Evolutionary conservation across 2,113 vertebrate species (phyloP), one percentile per base, ranked within the genome.

Genomic region (Toxostoma redivivum): DNA sequence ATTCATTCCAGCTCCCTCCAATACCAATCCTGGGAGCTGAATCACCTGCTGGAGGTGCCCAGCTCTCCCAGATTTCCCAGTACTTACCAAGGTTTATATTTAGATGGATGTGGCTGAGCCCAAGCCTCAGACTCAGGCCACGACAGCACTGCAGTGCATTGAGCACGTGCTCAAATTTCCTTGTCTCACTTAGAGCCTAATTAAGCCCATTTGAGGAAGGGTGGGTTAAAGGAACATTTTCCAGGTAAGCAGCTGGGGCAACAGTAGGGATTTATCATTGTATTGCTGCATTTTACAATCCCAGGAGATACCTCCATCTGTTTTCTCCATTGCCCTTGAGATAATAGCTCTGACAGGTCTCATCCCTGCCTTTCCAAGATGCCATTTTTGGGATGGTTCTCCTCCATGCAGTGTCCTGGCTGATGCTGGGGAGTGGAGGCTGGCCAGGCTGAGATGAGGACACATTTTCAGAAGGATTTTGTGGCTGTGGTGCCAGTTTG

Each of bases 21-120:
- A 73, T 2, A 58, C 33, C 40, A 13, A 11, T 11, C 71, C 5
- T 5, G 23, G 81, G 38, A 85, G 82, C 50, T 96, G 91, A 95
- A 86, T 95, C 96, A 95, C 82, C 72, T 58, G 69, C 78, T 56
- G 21, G 76, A 88, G 56, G 42, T 50, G 60, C 64, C 88, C 76
- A 47, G 51, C 72, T 70, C 88, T 88, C 71, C 82, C 61, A 37
- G 4, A 24, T 35, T 71, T 35, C 69, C 81, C 27, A 21, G 40
- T 18, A 15, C 31, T 65, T 65, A 25, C 17, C 0, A 2, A 82
- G 53, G 5, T 12, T 86, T 31, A 15, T 20, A 65, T 61, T 88
- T 30, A 53, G 60, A 44, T 44, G 56, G 42, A 58, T 14, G 40
- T 19, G 58, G 66, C 47, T 62, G 54, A 76, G 6, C 9, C 37